These are phyloP conservation scores for Pyrgus malvae DNA, from an alignment of 2,888 invertebrate species.

Conservation along the genomic window DNA sequence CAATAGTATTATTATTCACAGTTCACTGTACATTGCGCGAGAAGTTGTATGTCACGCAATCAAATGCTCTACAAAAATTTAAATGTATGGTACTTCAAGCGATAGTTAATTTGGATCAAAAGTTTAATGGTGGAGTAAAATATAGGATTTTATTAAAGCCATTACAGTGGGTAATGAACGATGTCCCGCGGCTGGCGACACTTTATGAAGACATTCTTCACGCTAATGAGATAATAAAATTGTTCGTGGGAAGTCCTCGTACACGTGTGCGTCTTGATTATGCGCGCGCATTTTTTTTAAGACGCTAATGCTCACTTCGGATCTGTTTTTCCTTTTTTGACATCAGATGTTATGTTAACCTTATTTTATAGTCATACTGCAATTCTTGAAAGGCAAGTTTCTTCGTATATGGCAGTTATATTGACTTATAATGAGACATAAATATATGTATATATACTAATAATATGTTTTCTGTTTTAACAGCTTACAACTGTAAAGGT, in stretches of 20 bases:
- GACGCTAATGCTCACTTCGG: constrained; percentile 12
- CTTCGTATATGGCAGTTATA: not conserved
- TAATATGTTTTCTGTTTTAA: not conserved
- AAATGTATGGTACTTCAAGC: constrained; percentile 38
- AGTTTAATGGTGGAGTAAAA: constrained; percentile 41
- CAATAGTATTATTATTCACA: not conserved
- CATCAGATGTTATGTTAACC: constrained; percentile 6
- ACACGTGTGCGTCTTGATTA: constrained; percentile 36
- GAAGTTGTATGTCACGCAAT: not conserved
- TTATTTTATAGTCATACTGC: constrained; percentile 1
- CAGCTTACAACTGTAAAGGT: not conserved
- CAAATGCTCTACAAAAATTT: constrained; percentile 27
- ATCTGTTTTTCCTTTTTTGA: constrained; percentile 13
- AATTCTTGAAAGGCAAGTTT: not conserved
- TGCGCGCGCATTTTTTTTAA: constrained; percentile 22
- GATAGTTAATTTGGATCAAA: constrained; percentile 10
- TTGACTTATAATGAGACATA: too few relatives aligned
- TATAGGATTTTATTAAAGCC: constrained; percentile 65
- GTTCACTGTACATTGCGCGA: not conserved
- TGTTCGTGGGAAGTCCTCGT: constrained; percentile 55
- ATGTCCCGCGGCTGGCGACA: constrained; percentile 70
- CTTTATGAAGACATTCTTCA: constrained; percentile 74
- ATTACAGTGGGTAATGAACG: constrained; percentile 69
- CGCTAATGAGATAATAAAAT: constrained; percentile 73
- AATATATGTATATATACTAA: too few relatives aligned